Evolutionary conservation across 2,888 invertebrate species (phyloP).

Genomic region (Chironomus tentans): DNA sequence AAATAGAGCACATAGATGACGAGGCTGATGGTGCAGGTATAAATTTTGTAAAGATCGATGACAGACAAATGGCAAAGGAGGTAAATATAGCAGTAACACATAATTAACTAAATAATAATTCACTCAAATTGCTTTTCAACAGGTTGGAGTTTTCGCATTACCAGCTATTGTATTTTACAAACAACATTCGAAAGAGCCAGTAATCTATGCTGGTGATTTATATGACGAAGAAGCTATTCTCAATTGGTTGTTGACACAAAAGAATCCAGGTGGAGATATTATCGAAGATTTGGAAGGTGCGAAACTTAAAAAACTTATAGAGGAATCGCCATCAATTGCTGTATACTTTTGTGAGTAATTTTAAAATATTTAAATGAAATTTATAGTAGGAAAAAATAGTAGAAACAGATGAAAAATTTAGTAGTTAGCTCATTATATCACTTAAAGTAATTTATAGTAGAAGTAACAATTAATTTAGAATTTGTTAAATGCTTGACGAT

Average conservation of each 20-base stretch:
- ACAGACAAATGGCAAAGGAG: constrained; percentile 75
- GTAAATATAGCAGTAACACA: too few species aligned
- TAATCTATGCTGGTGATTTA: constrained; percentile 81
- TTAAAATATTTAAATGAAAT: constrained; percentile 28
- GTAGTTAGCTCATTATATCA: too few species aligned
- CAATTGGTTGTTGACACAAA: constrained; percentile 84
- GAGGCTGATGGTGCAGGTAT: constrained; percentile 85
- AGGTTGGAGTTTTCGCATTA: constrained; percentile 75
- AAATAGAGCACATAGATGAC: constrained; percentile 89
- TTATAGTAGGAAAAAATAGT: neutral
- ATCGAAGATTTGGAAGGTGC: constrained; percentile 83
- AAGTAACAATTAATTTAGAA: too few species aligned
- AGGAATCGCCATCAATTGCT: constrained; percentile 72
- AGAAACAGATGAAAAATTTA: too few species aligned
- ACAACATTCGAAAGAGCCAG: constrained; percentile 76
- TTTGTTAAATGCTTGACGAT: neutral
- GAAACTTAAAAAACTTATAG: constrained; percentile 62
- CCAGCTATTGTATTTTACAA: constrained; percentile 88
- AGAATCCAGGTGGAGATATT: constrained; percentile 83
- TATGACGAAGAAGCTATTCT: constrained; percentile 80
- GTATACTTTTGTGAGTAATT: constrained; percentile 83
- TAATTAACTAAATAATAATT: too few species aligned
- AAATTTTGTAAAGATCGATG: constrained; percentile 87
- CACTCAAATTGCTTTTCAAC: too few species aligned
- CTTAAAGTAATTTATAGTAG: too few species aligned